Evolutionary conservation across 2,797 vertebrate genomes (phyloP).

Genomic region (Serranus cabrilla): DNA sequence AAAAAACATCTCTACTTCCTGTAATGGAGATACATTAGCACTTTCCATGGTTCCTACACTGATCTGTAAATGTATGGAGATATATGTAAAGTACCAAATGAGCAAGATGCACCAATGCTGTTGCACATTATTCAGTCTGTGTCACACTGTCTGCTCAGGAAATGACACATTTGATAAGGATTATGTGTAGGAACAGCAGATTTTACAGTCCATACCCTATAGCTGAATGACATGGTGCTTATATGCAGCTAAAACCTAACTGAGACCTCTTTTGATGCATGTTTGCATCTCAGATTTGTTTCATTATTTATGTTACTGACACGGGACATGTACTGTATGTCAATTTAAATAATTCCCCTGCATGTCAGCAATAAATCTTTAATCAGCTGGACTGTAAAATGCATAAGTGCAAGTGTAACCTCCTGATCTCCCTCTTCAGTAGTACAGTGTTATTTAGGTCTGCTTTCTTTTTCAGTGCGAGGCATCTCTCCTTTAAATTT

Average conservation of each 20-base stretch:
- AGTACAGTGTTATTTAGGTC: slow-evolving; percentile 13
- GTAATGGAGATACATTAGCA: slow-evolving; percentile 31
- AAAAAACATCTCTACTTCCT: slow-evolving; percentile 4
- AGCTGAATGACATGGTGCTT: not conserved
- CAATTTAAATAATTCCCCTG: not conserved
- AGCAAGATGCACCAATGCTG: too few relatives aligned
- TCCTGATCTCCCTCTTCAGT: not conserved
- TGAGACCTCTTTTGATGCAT: not conserved
- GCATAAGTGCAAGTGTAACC: slow-evolving; percentile 31
- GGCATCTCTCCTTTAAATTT: not conserved
- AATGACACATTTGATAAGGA: not conserved
- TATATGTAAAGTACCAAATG: not conserved
- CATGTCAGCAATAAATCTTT: not conserved
- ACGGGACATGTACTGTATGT: not conserved
- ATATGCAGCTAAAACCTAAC: not conserved
- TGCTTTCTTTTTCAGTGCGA: not conserved
- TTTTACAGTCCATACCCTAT: slow-evolving; percentile 16
- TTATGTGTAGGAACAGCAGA: slow-evolving; percentile 3
- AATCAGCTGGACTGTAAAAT: slow-evolving; percentile 27
- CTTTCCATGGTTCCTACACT: slow-evolving; percentile 14
- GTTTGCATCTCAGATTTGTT: not conserved
- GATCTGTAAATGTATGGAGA: not conserved
- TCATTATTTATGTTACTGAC: not conserved
- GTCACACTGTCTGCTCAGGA: not conserved
- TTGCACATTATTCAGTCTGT: not conserved